A percentile compares a stretch with the other conserved stretches of the same genome.
Evolutionary conservation across 2,113 vertebrate genomes (phyloP).

Genomic region (Macrotus californicus): DNA sequence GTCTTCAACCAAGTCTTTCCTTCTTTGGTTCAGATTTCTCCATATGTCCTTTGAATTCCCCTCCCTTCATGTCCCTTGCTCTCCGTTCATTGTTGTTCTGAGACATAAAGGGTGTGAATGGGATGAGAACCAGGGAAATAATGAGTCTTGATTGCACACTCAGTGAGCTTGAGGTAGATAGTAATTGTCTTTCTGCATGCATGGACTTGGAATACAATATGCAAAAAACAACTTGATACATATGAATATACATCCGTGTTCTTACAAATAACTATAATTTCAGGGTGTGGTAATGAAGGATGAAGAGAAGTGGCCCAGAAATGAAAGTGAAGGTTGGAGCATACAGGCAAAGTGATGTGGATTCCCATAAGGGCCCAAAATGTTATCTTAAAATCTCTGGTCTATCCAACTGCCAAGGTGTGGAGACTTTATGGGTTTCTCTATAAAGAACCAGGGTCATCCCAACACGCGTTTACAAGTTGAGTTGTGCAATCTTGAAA

Average conservation of each 20-base stretch:
- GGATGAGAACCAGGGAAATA: constrained; percentile 29
- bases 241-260: constrained; percentile 34
- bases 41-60: not conserved
- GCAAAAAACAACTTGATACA: constrained; percentile 50
- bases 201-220: constrained; percentile 58
- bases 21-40: not conserved
- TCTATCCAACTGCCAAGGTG: not conserved
- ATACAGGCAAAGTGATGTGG: not conserved
- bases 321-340: constrained; percentile 37
- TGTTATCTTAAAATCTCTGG: constrained; percentile 58
- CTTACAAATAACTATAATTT: constrained; percentile 72
- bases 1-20: not conserved
- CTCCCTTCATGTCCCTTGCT: constrained; percentile 22
- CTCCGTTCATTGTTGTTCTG: constrained; percentile 25
- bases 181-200: constrained; percentile 59
- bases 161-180: constrained; percentile 28
- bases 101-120: constrained; percentile 36
- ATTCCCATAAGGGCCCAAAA: constrained; percentile 52
- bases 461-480: constrained; percentile 67
- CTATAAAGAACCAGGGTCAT: constrained; percentile 71
- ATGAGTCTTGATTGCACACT: constrained; percentile 57
- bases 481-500: constrained; percentile 72
- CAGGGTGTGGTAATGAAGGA: constrained; percentile 57
- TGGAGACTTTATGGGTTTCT: constrained; percentile 71
- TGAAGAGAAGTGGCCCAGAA: constrained; percentile 37